A percentile compares a stretch with the other conserved stretches of the same genome.
Evolutionary conservation across 2,113 vertebrate genomes (phyloP).

Genomic region (Perca flavescens): DNA sequence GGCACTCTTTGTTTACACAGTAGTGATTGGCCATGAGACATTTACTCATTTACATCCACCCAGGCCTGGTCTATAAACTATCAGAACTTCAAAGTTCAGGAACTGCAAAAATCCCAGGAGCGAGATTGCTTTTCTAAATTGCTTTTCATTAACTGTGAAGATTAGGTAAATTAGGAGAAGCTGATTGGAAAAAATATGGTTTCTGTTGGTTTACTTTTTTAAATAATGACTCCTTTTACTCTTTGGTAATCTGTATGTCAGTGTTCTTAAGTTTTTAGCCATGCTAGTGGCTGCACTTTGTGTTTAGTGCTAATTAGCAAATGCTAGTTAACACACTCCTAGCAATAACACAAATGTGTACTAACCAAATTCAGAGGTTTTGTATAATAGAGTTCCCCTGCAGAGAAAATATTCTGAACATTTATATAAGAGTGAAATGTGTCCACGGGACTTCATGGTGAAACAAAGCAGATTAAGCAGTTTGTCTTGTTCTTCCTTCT

Average conservation of each 20-base stretch:
- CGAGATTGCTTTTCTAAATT: background rate
- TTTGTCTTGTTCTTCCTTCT: background rate
- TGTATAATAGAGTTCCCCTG: background rate
- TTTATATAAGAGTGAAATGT: background rate
- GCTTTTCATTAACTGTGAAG: conserved; percentile 9
- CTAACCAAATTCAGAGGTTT: background rate
- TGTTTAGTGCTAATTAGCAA: background rate
- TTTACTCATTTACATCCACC: background rate
- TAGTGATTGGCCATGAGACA: conserved; percentile 1
- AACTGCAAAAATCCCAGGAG: background rate
- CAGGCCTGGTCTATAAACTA: background rate
- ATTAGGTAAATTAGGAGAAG: background rate
- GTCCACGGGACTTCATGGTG: background rate
- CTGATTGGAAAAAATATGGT: background rate
- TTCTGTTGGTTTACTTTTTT: background rate
- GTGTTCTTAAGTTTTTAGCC: background rate
- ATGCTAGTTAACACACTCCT: background rate
- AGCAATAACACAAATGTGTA: background rate
- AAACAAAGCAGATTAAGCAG: background rate
- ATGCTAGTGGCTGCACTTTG: background rate
- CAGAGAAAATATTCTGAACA: background rate
- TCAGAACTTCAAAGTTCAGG: background rate
- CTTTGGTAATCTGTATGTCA: background rate
- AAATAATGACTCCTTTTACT: background rate
- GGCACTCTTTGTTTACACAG: background rate